Evolutionary conservation across 2,797 vertebrate species (phyloP).

Genomic region (Gambusia yucatana): DNA sequence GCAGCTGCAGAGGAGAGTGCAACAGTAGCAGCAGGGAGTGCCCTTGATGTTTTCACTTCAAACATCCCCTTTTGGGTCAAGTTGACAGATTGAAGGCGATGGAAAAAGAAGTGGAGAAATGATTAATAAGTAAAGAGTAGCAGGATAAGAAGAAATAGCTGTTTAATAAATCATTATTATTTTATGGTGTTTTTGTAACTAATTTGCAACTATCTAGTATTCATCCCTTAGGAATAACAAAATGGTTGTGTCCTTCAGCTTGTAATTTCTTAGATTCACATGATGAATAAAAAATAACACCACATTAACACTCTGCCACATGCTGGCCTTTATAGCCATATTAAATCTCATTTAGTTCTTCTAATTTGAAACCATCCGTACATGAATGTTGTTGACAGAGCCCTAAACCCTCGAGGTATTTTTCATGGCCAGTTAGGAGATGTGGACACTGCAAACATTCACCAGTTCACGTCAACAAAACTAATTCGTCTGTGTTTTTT

Average conservation of each 20-base stretch:
- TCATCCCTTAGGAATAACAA: background rate
- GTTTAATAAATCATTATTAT: background rate
- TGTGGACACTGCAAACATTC: constrained; percentile 39
- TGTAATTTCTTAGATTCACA: background rate
- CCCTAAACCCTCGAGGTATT: constrained; percentile 30
- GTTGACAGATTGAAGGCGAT: constrained; percentile 49
- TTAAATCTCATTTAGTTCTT: constrained; percentile 14
- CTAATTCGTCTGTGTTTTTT: constrained; percentile 1
- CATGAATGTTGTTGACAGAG: constrained; percentile 14
- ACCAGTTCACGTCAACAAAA: constrained; percentile 10
- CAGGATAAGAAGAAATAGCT: constrained; percentile 17
- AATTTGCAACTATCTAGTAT: background rate
- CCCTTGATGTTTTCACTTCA: constrained; percentile 77
- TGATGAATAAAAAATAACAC: background rate
- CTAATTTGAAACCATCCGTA: constrained; percentile 22
- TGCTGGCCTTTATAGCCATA: background rate
- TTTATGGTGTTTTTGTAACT: background rate
- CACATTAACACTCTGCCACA: constrained; percentile 1
- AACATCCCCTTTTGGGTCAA: constrained; percentile 55
- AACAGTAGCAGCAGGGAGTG: constrained; percentile 50
- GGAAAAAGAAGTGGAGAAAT: constrained; percentile 37
- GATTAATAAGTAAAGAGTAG: constrained; percentile 33
- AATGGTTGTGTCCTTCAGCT: background rate
- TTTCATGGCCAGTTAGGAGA: constrained; percentile 33
- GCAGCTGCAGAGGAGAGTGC: constrained; percentile 50